Evolutionary conservation across 2,797 vertebrate species (phyloP), one percentile per base, ranked within the genome.

Genomic region (Acropternis orthonyx): DNA sequence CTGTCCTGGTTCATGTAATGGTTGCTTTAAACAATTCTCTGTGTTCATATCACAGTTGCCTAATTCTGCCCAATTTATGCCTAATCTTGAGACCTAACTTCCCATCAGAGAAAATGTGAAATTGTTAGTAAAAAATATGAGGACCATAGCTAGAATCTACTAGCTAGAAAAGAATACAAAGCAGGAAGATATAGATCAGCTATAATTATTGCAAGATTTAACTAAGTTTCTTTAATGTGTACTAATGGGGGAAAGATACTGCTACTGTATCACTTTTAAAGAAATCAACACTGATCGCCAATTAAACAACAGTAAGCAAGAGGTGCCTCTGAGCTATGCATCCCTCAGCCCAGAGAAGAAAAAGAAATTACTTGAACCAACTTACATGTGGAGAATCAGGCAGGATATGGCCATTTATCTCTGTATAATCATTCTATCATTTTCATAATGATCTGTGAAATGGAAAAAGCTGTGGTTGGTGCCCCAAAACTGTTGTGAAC

Each of bases 371-470:
- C 36, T 14, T 62, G 63, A 51, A 80, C 10, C 22, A 67, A 59
- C 3, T 14, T 72, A 34, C 7, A 30, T 17, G 10, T 11, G 9
- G 34, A 73, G 32, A 78, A 76, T 59, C 37, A 49, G 44, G 10
- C 12, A 74, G 30, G 30, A 49, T 61, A 36, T 39, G 18, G 8
- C 22, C 9, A 41, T 89, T 90, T 89, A 27, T 43, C 36, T 74
- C 74, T 74, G 34, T 52, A 36, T 69, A 82, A 92, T 68, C 81
- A 80, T 13, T 77, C 49, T 78, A 81, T 81, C n/a, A 4, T 88
- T 58, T 62, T 65, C 59, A 5, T 48, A 93, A 89, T 51, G 58
- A 78, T 44, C 78, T 83, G 68, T 68, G 62, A 92, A 92, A 92
- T 52, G 11, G 80, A 66, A 78, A 88, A 94, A 72, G 20, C 39